These are phyloP conservation scores for Tragelaphus scriptus DNA, from an alignment of 2,113 vertebrate genomes.

Conservation along the genomic window DNA sequence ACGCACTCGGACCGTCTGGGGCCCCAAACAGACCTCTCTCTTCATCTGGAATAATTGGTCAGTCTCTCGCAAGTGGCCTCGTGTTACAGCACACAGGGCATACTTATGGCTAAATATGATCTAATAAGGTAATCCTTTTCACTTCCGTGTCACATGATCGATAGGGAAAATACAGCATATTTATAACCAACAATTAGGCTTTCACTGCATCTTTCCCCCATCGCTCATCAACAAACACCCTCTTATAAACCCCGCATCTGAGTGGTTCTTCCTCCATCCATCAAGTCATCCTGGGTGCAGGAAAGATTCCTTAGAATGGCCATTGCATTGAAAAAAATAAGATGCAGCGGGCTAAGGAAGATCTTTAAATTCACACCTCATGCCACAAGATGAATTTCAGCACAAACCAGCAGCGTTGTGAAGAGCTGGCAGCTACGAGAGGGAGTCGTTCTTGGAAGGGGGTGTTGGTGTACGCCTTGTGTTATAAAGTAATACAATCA, in stretches of 20 bases:
- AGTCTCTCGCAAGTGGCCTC: not conserved
- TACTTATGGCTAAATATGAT: conserved; percentile 13
- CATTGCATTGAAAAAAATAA: no score
- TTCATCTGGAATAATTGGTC: conserved; percentile 1
- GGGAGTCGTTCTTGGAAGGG: not conserved
- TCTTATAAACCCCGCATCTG: not conserved
- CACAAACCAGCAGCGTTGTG: not conserved
- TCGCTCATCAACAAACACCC: not conserved
- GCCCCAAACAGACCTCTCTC: not conserved
- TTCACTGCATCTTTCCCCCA: not conserved
- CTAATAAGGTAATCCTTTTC: conserved; percentile 45
- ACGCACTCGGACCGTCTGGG: not conserved
- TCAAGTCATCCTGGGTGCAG: not conserved
- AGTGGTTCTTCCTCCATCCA: not conserved
- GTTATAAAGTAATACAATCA: conserved; percentile 36
- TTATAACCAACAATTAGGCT: conserved; percentile 52
- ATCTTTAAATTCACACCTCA: not conserved
- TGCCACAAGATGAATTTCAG: not conserved
- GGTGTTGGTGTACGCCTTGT: not conserved
- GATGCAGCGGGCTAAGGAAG: not conserved
- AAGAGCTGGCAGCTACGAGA: not conserved
- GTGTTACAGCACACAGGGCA: not conserved
- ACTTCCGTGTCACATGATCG: conserved; percentile 25
- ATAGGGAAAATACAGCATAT: conserved; percentile 36
- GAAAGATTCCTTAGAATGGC: not conserved